phyloP scores from a whole-genome alignment of 2,113 vertebrate genomes.

The Hyaena hyaena region DNA sequence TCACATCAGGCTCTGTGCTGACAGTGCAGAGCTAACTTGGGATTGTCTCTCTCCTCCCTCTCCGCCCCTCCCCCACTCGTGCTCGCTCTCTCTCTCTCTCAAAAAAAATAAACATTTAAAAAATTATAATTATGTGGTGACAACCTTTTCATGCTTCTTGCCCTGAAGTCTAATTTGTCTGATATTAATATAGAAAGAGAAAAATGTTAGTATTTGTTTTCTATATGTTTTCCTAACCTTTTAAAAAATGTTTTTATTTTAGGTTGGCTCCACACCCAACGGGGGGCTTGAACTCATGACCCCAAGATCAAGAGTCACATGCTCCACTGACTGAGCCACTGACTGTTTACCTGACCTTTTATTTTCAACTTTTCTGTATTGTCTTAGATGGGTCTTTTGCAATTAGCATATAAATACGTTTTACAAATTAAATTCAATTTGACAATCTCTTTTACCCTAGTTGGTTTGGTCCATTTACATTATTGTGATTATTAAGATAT shows the following conservation, averaged over 20 bases:
- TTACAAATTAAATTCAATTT: background rate
- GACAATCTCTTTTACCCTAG: background rate
- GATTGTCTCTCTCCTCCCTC: too few species aligned
- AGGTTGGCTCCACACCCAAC: too few species aligned
- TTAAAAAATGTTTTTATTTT: too few species aligned
- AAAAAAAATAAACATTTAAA: too few species aligned
- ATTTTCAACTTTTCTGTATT: background rate
- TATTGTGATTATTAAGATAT: background rate
- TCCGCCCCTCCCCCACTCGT: too few species aligned
- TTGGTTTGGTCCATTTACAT: background rate
- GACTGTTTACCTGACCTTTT: background rate
- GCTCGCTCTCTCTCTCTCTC: too few species aligned
- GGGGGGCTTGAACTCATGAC: too few species aligned
- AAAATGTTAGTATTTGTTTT: background rate
- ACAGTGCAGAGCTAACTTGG: too few species aligned
- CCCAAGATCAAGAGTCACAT: too few species aligned
- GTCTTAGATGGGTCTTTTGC: background rate
- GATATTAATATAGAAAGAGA: background rate
- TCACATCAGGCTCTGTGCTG: too few species aligned
- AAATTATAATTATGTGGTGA: background rate
- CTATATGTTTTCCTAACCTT: background rate
- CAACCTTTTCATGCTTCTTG: background rate
- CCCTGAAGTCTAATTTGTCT: background rate
- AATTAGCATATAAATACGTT: background rate
- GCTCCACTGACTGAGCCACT: too few species aligned